These are phyloP conservation scores for Corythornis leucogaster DNA, from an alignment of 2,797 vertebrate genomes.

Conservation along the genomic window DNA sequence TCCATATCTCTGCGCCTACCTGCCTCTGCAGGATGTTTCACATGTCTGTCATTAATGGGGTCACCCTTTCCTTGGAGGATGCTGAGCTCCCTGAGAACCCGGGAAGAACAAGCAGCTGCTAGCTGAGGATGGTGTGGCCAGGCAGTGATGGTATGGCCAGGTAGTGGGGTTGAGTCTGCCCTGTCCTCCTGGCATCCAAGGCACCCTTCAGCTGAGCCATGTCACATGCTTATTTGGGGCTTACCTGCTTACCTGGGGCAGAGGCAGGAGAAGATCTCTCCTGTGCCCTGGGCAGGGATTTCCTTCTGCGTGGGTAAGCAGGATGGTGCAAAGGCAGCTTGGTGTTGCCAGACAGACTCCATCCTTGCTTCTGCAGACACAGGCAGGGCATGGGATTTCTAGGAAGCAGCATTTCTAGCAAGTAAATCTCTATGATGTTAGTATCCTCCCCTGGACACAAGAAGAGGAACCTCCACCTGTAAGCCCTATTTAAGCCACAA, in stretches of 20 bases:
- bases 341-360: not conserved
- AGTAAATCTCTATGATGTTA: not conserved
- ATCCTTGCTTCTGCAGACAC: not conserved
- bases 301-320: accelerated
- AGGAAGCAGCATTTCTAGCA: not conserved
- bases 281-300: not conserved
- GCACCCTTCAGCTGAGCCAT: not conserved
- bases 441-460: not conserved
- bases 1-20: not conserved
- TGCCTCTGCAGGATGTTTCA: not conserved
- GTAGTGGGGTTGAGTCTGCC: not conserved
- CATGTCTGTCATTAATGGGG: not conserved
- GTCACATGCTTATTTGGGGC: not conserved
- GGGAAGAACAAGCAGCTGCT: not conserved
- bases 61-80: not conserved
- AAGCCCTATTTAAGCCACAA: not conserved
- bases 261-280: not conserved
- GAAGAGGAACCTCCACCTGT: not conserved
- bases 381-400: not conserved
- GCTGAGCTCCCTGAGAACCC: not conserved
- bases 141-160: not conserved
- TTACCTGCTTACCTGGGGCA: not conserved
- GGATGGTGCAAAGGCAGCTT: not conserved
- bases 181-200: not conserved
- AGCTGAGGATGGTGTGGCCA: not conserved